phyloP scores from a whole-genome alignment of 2,888 invertebrate genomes.

The Schrankia costaestrigalis region DNA sequence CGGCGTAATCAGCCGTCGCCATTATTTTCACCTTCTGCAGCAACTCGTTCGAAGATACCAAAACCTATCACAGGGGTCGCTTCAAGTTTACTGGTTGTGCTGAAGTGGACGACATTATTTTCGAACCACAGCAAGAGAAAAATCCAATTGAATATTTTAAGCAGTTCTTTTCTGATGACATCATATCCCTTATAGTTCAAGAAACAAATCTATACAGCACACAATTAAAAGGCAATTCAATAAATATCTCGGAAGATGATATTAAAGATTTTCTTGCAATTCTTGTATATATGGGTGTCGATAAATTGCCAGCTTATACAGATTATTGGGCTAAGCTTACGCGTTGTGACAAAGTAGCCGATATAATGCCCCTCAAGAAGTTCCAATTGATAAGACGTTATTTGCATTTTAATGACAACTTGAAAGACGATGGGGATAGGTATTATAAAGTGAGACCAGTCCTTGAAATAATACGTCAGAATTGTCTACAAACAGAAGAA shows the following conservation, averaged over 20 bases:
- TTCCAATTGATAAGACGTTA: slow-evolving; percentile 30
- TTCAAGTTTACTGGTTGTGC: too few species aligned
- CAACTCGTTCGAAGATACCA: slow-evolving; percentile 9
- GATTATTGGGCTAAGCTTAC: slow-evolving; percentile 25
- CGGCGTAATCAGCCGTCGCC: too few species aligned
- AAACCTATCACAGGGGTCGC: too few species aligned
- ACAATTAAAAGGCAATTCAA: too few species aligned
- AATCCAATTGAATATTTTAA: too few species aligned
- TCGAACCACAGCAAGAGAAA: too few species aligned
- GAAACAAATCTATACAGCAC: too few species aligned
- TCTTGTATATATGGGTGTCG: slow-evolving; percentile 33
- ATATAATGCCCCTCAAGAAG: slow-evolving; percentile 31
- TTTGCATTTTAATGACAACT: slow-evolving; percentile 36
- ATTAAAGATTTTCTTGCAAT: slow-evolving; percentile 31
- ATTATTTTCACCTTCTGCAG: slow-evolving; percentile 2
- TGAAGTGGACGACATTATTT: too few species aligned
- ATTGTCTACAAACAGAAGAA: slow-evolving; percentile 24
- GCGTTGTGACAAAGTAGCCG: slow-evolving; percentile 21
- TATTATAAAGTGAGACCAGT: slow-evolving; percentile 12
- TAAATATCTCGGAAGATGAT: slow-evolving; percentile 21
- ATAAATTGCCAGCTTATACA: slow-evolving; percentile 23
- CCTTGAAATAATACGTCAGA: slow-evolving; percentile 26
- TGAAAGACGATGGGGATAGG: slow-evolving; percentile 10
- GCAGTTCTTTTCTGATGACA: too few species aligned
- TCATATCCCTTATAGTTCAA: too few species aligned